Conservation (phyloP, 2,113 vertebrate genomes). For the Sardina pilchardus region DNA sequence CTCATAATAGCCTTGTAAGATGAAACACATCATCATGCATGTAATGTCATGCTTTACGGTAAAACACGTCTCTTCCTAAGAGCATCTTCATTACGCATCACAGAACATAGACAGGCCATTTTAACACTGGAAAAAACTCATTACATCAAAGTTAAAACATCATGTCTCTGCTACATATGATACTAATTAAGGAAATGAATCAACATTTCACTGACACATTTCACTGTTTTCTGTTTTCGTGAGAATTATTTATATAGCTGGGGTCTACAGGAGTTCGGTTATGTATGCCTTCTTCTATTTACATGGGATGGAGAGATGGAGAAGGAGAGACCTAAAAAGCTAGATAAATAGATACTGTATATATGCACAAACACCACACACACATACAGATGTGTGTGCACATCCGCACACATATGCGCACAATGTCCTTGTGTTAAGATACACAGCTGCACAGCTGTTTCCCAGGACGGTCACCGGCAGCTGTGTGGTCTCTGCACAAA, state of each 20-base stretch:
- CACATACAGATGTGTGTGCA: not conserved
- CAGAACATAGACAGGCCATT: not conserved
- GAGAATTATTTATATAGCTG: not conserved
- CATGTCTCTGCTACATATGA: not conserved
- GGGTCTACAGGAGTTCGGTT: not conserved
- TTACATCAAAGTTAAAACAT: not conserved
- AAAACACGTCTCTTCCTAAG: not conserved
- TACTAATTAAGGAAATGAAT: not conserved
- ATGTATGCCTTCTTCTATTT: not conserved
- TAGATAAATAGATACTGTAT: not conserved
- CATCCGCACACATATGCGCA: not conserved
- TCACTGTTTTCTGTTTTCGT: not conserved
- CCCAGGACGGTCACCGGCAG: not conserved
- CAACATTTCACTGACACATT: not conserved
- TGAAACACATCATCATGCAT: not conserved
- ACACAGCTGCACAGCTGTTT: not conserved
- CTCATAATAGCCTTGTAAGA: not conserved
- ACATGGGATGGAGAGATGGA: not conserved
- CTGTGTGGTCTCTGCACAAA: not conserved
- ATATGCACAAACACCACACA: not conserved
- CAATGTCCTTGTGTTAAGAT: constrained; percentile 9
- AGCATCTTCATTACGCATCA: not conserved
- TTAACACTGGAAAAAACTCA: not conserved
- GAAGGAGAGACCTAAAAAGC: not conserved
- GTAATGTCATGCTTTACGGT: too few relatives aligned